Evolutionary conservation across 1,140 invertebrate genomes (phyloP), one percentile per base, ranked within the genome.

Genomic region (Ericerus pela): DNA sequence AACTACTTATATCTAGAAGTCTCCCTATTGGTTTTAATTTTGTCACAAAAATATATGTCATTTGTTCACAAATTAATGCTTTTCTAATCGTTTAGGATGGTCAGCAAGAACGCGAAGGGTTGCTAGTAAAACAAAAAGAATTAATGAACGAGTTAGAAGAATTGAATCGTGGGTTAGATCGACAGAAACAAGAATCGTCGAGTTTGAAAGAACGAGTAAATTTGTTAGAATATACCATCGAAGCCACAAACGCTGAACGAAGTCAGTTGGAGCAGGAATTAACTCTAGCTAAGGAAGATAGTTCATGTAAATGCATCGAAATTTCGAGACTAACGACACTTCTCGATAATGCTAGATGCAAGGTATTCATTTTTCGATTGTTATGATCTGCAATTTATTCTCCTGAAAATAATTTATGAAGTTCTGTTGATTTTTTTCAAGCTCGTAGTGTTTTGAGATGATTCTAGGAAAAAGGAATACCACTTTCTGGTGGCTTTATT

Each of bases 41-140:
- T n/a, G n/a, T n/a, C n/a, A n/a, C n/a, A n/a, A n/a, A n/a, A n/a
- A n/a, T n/a, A n/a, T n/a, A n/a, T n/a, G n/a, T n/a, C n/a, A n/a
- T n/a, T n/a, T n/a, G n/a, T n/a, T n/a, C n/a, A n/a, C n/a, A n/a
- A n/a, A n/a, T n/a, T n/a, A n/a, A n/a, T n/a, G n/a, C n/a, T n/a
- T n/a, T n/a, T n/a, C n/a, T n/a, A n/a, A n/a, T n/a, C n/a, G n/a
- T n/a, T n/a, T 24, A 82, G 77, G 79, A 79, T 60, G 84, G 84
- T 10, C 85, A 92, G 70, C 83, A 86, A 58, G 85, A 88, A 65
- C 72, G 81, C 14, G 83, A 86, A 59, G 36, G 61, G 5, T 65
- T 88, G 12, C 62, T 87, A 11, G 73, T 78, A n/a, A 88, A 89
- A 62, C 82, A 88, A 64, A 83, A 85, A 61, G 86, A 91, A 62